phyloP scores from a whole-genome alignment of 2,113 vertebrate species.

The Hystrix cristata region DNA sequence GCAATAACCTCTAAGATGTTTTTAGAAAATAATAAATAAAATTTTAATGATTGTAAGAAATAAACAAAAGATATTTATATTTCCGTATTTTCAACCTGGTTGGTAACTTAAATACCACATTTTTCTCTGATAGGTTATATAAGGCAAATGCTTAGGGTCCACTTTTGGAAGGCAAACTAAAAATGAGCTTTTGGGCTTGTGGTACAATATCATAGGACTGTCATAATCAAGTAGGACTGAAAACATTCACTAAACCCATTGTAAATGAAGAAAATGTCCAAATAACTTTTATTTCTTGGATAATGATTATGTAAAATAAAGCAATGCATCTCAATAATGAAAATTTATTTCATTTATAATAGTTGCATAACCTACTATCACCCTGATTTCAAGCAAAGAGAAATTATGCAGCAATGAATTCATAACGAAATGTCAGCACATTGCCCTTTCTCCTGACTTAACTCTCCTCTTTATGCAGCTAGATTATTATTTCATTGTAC shows the following conservation, averaged over 20 bases:
- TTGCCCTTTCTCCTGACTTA: neutral
- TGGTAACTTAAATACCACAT: neutral
- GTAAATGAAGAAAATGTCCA: slow-evolving; percentile 76
- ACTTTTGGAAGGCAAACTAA: neutral
- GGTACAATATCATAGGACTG: neutral
- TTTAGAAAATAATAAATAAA: slow-evolving; percentile 15
- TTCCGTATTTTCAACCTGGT: neutral
- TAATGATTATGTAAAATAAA: slow-evolving; percentile 50
- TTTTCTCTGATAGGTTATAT: neutral
- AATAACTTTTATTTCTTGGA: slow-evolving; percentile 37
- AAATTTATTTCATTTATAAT: neutral
- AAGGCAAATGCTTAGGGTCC: neutral
- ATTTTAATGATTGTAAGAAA: neutral
- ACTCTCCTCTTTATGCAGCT: neutral
- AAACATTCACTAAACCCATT: neutral
- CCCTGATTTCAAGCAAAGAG: neutral
- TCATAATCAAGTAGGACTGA: neutral
- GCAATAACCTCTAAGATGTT: neutral
- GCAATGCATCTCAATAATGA: neutral
- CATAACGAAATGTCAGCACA: neutral
- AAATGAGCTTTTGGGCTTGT: neutral
- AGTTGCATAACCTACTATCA: neutral
- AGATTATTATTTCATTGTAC: neutral
- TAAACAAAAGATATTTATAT: neutral
- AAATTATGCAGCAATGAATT: neutral